Conservation (phyloP, 2,888 invertebrate species). For the Magallana nippona region DNA sequence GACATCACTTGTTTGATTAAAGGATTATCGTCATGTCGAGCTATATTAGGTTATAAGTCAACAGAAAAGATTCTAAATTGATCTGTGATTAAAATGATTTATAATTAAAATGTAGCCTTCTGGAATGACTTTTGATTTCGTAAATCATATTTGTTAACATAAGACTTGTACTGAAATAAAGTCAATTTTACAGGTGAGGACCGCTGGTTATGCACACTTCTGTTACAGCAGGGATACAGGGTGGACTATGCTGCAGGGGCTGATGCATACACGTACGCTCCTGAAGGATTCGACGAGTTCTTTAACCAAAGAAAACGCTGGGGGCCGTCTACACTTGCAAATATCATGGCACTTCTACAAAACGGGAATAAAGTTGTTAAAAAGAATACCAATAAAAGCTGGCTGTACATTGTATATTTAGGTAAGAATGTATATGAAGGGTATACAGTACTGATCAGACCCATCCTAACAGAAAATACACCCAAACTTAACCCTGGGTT, state of each 20-base stretch:
- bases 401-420: conserved; percentile 73
- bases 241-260: conserved; percentile 75
- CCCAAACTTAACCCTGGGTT: no score
- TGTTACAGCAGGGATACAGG: conserved; percentile 73
- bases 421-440: background rate
- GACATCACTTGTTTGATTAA: no score
- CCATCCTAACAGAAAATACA: no score
- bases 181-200: conserved; percentile 70
- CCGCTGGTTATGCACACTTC: conserved; percentile 74
- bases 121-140: no score
- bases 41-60: no score
- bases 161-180: no score
- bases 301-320: conserved; percentile 74
- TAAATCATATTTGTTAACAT: no score
- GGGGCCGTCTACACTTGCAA: conserved; percentile 76
- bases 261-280: conserved; percentile 73
- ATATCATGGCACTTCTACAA: conserved; percentile 72
- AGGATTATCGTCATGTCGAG: no score
- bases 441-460: no score
- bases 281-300: conserved; percentile 74
- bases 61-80: no score
- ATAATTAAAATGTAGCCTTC: no score
- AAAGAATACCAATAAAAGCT: conserved; percentile 96
- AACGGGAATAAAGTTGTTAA: conserved; percentile 96
- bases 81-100: no score